Base-by-base conservation (phyloP, 2,113 vertebrate species). In the Scolopax mira region DNA sequence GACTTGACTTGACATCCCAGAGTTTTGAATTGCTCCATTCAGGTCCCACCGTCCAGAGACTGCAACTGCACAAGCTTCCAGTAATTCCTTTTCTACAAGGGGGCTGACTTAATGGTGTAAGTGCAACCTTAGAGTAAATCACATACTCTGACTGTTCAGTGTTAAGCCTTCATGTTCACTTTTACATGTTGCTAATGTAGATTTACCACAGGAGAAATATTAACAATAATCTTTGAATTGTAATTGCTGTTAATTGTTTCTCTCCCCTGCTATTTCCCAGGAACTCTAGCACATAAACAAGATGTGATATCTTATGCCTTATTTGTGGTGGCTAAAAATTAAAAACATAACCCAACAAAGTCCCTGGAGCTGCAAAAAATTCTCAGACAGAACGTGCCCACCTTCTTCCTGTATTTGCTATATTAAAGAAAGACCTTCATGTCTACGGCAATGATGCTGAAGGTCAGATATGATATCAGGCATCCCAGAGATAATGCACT, bases 391-490 rank as follows among this genome's bases (percentile, higher is more conserved):
- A 85, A 92, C 23, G 13, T 58, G 37, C 31, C 30, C 60, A 49
- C 57, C 55, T 86, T 92, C 72, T 48, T 85, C 65, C 31, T 42
- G 8, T 11, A 66, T 71, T 88, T 94, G 64, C 57, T 88, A 3
- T 69, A 94, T 82, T 85, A 90, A 88, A 83, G 84, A 89, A 91
- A 94, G 89, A 79, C 89, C 90, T 97, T 95, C 79, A 73, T 58
- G 79, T 88, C 64, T 70, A 27, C 27, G 93, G 85, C 95, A 98
- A 97, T 94, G 94, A 97, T 91, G 94, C 80, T 97, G 97, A 97
- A 97, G 97, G 97, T 98, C 94, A 97, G 88, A 69, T 85, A 92
- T 93, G 70, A 91, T 94, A 97, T 93, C 90, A 97, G 94, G 89
- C 88, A 96, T 83, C 80, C 62, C 69, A 65, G 60, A 96, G 85